phyloP scores from a whole-genome alignment of 1,140 invertebrate species.

The Halyomorpha halys region DNA sequence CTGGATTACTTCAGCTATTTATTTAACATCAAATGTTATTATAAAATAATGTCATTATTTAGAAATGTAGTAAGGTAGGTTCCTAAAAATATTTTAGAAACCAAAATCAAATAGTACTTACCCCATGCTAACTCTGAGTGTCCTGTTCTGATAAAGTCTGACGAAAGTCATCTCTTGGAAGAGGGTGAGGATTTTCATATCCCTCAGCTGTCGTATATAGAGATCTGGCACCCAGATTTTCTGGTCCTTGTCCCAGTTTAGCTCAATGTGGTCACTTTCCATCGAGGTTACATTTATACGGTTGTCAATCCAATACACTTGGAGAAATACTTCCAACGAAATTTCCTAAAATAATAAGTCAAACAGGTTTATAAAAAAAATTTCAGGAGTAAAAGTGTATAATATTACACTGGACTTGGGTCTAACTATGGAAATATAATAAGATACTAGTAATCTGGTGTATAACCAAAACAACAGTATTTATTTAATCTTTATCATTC shows the following conservation, averaged over 20 bases:
- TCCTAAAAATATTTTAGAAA: neutral
- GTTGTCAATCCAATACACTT: slow-evolving; percentile 47
- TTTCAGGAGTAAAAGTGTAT: no score
- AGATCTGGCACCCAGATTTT: slow-evolving; percentile 44
- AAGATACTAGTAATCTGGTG: no score
- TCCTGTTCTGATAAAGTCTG: slow-evolving; percentile 45
- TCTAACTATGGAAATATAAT: no score
- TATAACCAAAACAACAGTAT: no score
- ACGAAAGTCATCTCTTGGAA: slow-evolving; percentile 48
- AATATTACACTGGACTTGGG: no score
- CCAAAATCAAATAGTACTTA: slow-evolving; percentile 32
- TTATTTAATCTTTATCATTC: no score
- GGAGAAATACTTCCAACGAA: slow-evolving; percentile 47
- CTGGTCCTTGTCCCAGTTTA: slow-evolving; percentile 34
- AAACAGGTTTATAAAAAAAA: no score
- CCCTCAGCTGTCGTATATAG: slow-evolving; percentile 48
- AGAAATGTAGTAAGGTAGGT: no score
- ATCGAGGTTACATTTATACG: slow-evolving; percentile 39
- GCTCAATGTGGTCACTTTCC: slow-evolving; percentile 30
- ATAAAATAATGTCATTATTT: no score
- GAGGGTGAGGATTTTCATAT: slow-evolving; percentile 45
- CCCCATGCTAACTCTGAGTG: slow-evolving; percentile 47
- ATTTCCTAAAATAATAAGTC: slow-evolving; percentile 46
- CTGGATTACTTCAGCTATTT: no score
- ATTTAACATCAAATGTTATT: no score